These are phyloP conservation scores for Brachyptera putata DNA, from an alignment of 2,888 invertebrate genomes.

Conservation along the genomic window DNA sequence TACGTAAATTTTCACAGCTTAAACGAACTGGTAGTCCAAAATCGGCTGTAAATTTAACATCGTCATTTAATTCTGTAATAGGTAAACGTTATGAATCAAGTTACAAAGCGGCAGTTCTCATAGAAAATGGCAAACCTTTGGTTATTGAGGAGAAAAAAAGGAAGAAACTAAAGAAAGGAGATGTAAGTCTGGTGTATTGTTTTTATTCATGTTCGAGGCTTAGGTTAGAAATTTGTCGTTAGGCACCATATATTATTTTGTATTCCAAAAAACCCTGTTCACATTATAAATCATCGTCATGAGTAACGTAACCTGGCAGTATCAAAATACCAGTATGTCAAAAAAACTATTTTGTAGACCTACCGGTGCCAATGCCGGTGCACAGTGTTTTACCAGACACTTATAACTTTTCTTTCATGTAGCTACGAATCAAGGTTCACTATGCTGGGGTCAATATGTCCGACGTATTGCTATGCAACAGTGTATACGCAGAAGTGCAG, in stretches of 20 bases:
- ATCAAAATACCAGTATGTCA: too few relatives aligned
- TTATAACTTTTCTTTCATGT: slow-evolving; percentile 33
- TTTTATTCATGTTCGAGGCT: too few relatives aligned
- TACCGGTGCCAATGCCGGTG: too few relatives aligned
- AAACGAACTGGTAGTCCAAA: too few relatives aligned
- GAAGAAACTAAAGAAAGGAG: slow-evolving; percentile 8
- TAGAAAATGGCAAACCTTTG: neutral
- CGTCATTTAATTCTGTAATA: neutral
- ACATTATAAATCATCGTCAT: too few relatives aligned
- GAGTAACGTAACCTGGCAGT: too few relatives aligned
- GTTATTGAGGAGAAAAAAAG: neutral
- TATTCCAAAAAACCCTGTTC: neutral
- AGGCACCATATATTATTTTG: neutral
- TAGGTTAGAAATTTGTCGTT: neutral
- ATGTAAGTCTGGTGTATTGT: neutral
- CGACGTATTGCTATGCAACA: slow-evolving; percentile 54
- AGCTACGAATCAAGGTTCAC: slow-evolving; percentile 60
- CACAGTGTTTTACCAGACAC: too few relatives aligned
- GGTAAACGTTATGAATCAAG: neutral
- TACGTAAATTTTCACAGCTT: too few relatives aligned
- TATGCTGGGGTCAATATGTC: slow-evolving; percentile 62
- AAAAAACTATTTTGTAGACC: too few relatives aligned
- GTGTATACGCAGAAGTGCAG: slow-evolving; percentile 46
- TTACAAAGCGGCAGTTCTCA: slow-evolving; percentile 1
- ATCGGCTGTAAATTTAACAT: too few relatives aligned